Conservation (phyloP, 1,140 invertebrate genomes). For the Dysdera silvatica region DNA sequence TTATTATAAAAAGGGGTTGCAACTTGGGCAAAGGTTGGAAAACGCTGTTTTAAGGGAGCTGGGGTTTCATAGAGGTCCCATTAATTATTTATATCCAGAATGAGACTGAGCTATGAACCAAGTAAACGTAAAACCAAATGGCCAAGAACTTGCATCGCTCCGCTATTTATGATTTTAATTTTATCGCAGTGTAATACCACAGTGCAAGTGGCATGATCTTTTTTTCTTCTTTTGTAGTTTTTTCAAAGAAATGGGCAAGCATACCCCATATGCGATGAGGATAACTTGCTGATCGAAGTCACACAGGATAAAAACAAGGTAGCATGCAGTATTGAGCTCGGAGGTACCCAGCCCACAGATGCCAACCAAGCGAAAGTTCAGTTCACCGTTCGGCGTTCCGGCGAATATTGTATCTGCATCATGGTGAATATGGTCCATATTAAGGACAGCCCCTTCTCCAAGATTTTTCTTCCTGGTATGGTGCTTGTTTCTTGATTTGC, state of each 20-base stretch:
- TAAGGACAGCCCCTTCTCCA: conserved; percentile 58
- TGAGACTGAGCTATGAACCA: no score
- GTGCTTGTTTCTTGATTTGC: background rate
- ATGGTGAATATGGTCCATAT: conserved; percentile 60
- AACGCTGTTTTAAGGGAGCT: no score
- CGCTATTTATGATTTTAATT: no score
- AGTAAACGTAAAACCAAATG: no score
- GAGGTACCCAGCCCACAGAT: conserved; percentile 66
- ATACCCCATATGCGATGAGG: conserved; percentile 83
- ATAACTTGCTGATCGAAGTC: conserved; percentile 76
- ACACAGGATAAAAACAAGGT: conserved; percentile 72
- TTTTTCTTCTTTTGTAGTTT: conserved; percentile 56
- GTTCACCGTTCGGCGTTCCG: conserved; percentile 81
- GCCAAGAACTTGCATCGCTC: no score
- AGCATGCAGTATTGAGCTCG: conserved; percentile 72
- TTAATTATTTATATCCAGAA: no score
- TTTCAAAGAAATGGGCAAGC: conserved; percentile 84
- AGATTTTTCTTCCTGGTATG: conserved; percentile 58
- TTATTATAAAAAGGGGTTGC: no score
- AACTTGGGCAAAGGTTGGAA: no score
- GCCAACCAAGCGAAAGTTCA: conserved; percentile 78
- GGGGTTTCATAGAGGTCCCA: no score
- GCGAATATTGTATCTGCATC: conserved; percentile 76
- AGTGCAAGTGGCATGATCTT: no score
- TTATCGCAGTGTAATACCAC: no score